These are phyloP conservation scores for Prunella himalayana DNA, from an alignment of 2,113 vertebrate genomes.

Conservation along the genomic window DNA sequence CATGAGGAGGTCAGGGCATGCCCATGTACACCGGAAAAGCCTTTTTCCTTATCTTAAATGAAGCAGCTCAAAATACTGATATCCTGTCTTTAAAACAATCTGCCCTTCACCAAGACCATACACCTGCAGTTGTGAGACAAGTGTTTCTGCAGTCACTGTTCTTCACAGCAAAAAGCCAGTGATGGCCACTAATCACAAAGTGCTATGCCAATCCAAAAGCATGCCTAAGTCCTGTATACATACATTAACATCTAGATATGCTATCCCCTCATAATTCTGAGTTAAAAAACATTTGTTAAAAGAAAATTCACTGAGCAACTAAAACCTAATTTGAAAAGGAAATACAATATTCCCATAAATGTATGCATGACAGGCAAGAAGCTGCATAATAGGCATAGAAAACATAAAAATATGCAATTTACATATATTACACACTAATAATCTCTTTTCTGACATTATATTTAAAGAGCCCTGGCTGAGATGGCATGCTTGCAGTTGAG, in stretches of 20 bases:
- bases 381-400: conserved; percentile 65
- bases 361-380: conserved; percentile 66
- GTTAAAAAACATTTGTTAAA: conserved; percentile 63
- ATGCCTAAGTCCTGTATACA: background rate
- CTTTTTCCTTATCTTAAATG: background rate
- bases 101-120: background rate
- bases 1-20: conserved; percentile 19
- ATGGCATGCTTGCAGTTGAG: background rate
- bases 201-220: conserved; percentile 6
- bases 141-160: background rate
- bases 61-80: conserved; percentile 36
- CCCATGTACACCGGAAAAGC: background rate
- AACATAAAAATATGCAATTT: conserved; percentile 75
- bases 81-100: background rate
- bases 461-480: conserved; percentile 57
- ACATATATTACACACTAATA: conserved; percentile 79
- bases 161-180: background rate
- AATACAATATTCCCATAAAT: conserved; percentile 59
- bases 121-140: background rate
- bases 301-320: conserved; percentile 48
- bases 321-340: conserved; percentile 70
- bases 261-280: conserved; percentile 39
- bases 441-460: conserved; percentile 65
- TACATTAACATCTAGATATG: conserved; percentile 13
- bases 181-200: background rate